phyloP scores from a whole-genome alignment of 2,888 invertebrate genomes.

The Dynastes grantii region DNA sequence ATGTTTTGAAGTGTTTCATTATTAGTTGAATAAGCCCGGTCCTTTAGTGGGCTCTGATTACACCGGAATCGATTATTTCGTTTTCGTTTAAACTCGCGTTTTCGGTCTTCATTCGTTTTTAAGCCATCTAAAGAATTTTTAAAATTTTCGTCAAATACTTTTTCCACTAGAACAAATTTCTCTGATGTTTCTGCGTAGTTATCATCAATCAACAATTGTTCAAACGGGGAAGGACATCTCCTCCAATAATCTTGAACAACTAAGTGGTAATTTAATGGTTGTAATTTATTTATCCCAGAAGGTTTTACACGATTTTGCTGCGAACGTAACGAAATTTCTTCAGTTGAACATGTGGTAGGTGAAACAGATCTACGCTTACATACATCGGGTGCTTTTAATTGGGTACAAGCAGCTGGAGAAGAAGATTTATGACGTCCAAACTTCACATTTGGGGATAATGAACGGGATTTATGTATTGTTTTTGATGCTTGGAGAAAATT shows the following conservation, averaged over 20 bases:
- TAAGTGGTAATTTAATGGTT: conserved; percentile 69
- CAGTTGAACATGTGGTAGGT: conserved; percentile 22
- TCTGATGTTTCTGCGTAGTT: neutral
- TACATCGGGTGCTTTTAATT: neutral
- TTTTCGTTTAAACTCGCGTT: conserved; percentile 52
- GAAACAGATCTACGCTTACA: conserved; percentile 28
- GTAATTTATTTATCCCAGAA: neutral
- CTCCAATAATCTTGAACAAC: conserved; percentile 71
- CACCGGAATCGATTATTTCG: neutral
- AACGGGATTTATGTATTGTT: conserved; percentile 6
- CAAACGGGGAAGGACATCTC: conserved; percentile 70
- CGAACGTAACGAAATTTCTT: neutral
- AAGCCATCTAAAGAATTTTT: conserved; percentile 78
- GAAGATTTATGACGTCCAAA: neutral
- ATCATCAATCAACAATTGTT: conserved; percentile 66
- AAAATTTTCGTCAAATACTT: conserved; percentile 67
- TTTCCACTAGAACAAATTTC: conserved; percentile 48
- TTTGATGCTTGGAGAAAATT: conserved; percentile 32
- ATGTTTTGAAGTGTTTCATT: neutral
- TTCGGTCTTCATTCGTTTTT: conserved; percentile 56
- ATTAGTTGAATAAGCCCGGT: neutral
- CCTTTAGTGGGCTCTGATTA: neutral
- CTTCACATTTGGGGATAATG: neutral
- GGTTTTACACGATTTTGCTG: conserved; percentile 26
- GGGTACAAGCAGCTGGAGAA: neutral